Evolutionary conservation across 2,797 vertebrate genomes (phyloP).

Genomic region (Mallotus villosus): DNA sequence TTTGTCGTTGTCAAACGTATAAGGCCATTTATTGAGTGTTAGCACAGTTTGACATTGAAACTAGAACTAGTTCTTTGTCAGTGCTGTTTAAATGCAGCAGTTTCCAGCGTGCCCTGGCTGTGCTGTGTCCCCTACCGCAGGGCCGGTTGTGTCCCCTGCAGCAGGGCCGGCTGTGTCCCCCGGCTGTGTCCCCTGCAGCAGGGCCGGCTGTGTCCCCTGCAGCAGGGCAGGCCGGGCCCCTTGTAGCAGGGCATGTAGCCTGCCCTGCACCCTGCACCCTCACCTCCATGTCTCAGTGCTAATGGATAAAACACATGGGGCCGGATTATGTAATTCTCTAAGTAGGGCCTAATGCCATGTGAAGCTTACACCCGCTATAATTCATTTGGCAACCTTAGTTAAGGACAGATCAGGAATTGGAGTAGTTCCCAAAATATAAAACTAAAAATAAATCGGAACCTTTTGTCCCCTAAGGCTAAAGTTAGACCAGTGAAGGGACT

Average conservation of each 20-base stretch:
- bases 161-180: neutral
- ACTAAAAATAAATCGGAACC: conserved; percentile 23
- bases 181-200: neutral
- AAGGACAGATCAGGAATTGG: conserved; percentile 6
- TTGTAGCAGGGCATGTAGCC: neutral
- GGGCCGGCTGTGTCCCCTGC: neutral
- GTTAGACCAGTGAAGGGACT: neutral
- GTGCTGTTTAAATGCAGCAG: conserved; percentile 1
- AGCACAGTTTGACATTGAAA: neutral
- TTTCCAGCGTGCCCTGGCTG: conserved; percentile 1
- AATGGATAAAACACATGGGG: conserved; percentile 28
- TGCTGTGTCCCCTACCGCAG: neutral
- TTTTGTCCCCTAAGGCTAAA: conserved; percentile 8
- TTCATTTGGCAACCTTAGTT: conserved; percentile 45
- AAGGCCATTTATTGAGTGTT: neutral
- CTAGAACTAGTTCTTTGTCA: neutral
- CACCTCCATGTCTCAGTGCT: conserved; percentile 28
- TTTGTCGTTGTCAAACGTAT: too few species aligned
- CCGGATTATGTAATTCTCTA: conserved; percentile 55
- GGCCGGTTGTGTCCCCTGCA: too few species aligned
- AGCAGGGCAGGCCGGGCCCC: too few species aligned
- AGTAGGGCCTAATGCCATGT: conserved; percentile 34
- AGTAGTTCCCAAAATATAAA: conserved; percentile 20
- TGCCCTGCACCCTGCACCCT: conserved; percentile 3
- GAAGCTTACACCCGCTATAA: conserved; percentile 46